phyloP scores from a whole-genome alignment of 2,797 vertebrate genomes.

The Corythornis leucogaster region DNA sequence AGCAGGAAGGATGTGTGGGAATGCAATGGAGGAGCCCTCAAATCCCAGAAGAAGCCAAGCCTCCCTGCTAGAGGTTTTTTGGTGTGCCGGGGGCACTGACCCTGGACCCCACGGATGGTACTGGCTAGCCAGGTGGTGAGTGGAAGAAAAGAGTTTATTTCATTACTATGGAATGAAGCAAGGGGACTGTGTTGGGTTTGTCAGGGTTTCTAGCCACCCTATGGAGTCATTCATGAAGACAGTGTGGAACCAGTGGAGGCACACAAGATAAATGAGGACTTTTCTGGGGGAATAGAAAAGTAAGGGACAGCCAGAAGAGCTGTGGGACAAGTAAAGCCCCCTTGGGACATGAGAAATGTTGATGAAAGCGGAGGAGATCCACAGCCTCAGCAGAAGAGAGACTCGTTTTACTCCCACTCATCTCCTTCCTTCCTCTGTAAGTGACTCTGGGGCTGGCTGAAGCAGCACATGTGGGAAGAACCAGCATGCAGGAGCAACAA shows the following conservation, averaged over 20 bases:
- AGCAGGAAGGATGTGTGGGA: rapidly evolving
- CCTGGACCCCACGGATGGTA: not conserved
- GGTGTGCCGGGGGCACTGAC: rapidly evolving
- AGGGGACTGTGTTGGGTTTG: not conserved
- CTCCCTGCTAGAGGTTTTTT: not conserved
- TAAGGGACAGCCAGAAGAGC: not conserved
- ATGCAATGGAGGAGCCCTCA: not conserved
- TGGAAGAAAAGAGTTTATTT: not conserved
- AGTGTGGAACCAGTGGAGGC: not conserved
- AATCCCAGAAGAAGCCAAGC: not conserved
- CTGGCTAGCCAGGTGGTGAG: rapidly evolving
- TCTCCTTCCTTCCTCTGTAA: not conserved
- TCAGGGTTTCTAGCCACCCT: not conserved
- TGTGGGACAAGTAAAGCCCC: not conserved
- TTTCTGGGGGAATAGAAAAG: not conserved
- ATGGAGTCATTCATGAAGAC: not conserved
- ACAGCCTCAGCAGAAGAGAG: not conserved
- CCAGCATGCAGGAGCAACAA: not conserved
- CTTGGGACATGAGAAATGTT: not conserved
- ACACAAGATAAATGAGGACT: not conserved
- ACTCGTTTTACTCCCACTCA: not conserved
- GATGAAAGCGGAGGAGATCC: not conserved
- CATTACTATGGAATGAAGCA: not conserved
- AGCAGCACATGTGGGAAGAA: not conserved
- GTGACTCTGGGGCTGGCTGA: rapidly evolving